Evolutionary conservation across 2,797 vertebrate species (phyloP).

Genomic region (Coreius guichenoti): DNA sequence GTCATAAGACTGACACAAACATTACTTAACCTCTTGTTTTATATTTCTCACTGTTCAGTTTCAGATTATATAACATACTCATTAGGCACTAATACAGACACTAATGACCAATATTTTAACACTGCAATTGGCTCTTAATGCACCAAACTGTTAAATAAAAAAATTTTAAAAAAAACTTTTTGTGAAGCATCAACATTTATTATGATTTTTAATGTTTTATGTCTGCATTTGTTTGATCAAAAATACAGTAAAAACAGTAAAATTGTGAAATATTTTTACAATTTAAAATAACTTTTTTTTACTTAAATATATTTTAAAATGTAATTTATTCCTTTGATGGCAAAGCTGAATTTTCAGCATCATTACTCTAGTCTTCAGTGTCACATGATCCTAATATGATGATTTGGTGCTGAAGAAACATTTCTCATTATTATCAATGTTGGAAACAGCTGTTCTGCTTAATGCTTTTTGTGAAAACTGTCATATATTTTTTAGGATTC

Average conservation of each 20-base stretch:
- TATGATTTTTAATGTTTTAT: background rate
- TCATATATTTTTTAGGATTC: background rate
- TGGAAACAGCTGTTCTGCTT: background rate
- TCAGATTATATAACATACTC: no score
- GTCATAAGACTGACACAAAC: background rate
- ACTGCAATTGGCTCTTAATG: background rate
- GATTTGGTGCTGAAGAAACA: background rate
- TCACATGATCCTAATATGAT: background rate
- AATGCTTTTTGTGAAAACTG: background rate
- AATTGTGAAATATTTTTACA: no score
- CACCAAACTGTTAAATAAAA: background rate
- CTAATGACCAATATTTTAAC: background rate
- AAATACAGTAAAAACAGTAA: background rate
- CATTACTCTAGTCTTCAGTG: background rate
- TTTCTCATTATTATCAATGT: background rate
- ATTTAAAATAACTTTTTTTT: background rate
- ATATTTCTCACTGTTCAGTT: background rate
- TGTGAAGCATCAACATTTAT: background rate
- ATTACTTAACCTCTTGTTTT: background rate
- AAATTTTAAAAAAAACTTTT: background rate
- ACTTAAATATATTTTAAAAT: background rate
- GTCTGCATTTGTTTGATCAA: background rate
- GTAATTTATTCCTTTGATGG: background rate
- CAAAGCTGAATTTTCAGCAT: background rate
- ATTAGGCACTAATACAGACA: background rate